phyloP scores from a whole-genome alignment of 2,113 vertebrate genomes.

The Anarrhichthys ocellatus region DNA sequence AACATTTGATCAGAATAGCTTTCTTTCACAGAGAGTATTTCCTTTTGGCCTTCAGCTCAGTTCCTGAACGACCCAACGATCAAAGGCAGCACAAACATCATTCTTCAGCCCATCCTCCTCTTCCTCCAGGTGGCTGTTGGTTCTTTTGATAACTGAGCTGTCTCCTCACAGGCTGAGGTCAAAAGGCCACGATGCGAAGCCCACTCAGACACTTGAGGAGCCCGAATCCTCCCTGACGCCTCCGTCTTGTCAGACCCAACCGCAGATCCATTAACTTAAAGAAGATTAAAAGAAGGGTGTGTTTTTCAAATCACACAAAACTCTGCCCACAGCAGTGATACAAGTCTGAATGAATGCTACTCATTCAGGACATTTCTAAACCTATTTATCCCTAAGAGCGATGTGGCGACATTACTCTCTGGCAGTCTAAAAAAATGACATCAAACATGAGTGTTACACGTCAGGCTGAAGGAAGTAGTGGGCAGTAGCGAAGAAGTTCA shows the following conservation, averaged over 20 bases:
- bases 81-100: slow-evolving; percentile 48
- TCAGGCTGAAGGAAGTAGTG: slow-evolving; percentile 57
- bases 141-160: slow-evolving; percentile 68
- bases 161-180: slow-evolving; percentile 60
- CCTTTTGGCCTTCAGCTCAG: neutral
- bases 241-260: slow-evolving; percentile 51
- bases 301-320: slow-evolving; percentile 45
- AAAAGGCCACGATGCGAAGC: slow-evolving; percentile 59
- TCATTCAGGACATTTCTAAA: slow-evolving; percentile 3
- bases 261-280: slow-evolving; percentile 42
- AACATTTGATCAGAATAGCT: neutral
- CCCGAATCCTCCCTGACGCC: slow-evolving; percentile 51
- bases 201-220: slow-evolving; percentile 74
- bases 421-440: neutral
- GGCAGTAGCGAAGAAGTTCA: slow-evolving; percentile 31
- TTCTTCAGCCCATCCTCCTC: slow-evolving; percentile 53
- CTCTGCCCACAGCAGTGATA: neutral
- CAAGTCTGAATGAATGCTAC: neutral
- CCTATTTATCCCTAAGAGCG: neutral
- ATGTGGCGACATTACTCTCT: neutral
- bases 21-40: slow-evolving; percentile 27
- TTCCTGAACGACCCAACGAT: slow-evolving; percentile 29
- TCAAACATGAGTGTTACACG: slow-evolving; percentile 24
- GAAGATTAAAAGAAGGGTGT: slow-evolving; percentile 33
- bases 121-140: slow-evolving; percentile 44